These are phyloP conservation scores for Tenthredo amoena DNA, from an alignment of 2,888 invertebrate genomes.

Conservation along the genomic window DNA sequence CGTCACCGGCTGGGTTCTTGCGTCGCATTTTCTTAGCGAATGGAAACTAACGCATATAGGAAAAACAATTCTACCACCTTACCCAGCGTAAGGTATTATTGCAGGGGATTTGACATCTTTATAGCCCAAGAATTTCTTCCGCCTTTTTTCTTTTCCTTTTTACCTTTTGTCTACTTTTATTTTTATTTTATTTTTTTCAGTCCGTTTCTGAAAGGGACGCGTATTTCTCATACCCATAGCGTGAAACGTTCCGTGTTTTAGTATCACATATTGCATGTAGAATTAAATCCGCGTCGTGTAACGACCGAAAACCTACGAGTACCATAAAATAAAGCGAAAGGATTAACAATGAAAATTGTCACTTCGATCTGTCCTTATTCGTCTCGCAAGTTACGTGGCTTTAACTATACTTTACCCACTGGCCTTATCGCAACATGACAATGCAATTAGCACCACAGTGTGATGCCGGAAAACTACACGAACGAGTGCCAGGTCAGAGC, in stretches of 20 bases:
- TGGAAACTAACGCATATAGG: constrained; percentile 39
- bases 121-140: not conserved
- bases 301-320: not conserved
- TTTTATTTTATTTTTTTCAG: not conserved
- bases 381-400: constrained; percentile 39
- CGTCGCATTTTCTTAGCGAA: constrained; percentile 39
- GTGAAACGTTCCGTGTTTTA: not conserved
- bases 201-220: not conserved
- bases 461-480: constrained; percentile 36
- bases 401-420: constrained; percentile 32
- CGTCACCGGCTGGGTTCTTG: constrained; percentile 42
- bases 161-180: not conserved
- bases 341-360: constrained; percentile 9
- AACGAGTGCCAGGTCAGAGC: constrained; percentile 25
- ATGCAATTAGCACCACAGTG: constrained; percentile 52
- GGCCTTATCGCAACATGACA: constrained; percentile 47
- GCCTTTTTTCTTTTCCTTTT: not conserved
- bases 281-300: not conserved
- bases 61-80: constrained; percentile 38
- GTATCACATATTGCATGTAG: not conserved
- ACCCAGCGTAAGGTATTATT: constrained; percentile 4
- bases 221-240: constrained; percentile 11
- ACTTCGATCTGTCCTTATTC: constrained; percentile 23
- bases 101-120: constrained; percentile 27
- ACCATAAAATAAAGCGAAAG: not conserved